phyloP scores from a whole-genome alignment of 2,113 vertebrate genomes.

The Xiphorhynchus elegans region DNA sequence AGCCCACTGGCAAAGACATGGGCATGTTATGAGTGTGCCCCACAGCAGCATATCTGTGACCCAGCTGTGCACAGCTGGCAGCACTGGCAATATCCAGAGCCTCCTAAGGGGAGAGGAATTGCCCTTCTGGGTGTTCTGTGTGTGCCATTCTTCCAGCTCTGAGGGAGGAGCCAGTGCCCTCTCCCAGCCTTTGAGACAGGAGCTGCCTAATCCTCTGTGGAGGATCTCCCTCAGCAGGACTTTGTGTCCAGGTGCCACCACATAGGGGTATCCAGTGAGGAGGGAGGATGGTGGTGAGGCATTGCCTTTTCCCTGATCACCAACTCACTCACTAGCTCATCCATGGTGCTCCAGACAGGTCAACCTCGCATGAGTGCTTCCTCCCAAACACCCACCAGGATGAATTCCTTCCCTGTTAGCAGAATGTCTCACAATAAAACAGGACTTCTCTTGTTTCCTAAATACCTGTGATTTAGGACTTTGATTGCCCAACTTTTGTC shows the following conservation, averaged over 20 bases:
- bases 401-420: constrained; percentile 16
- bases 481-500: not conserved
- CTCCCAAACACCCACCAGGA: not conserved
- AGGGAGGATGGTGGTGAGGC: not conserved
- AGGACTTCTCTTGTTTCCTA: constrained; percentile 14
- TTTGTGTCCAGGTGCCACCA: not conserved
- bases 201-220: not conserved
- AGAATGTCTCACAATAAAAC: not conserved
- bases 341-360: not conserved
- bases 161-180: not conserved
- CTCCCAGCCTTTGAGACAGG: not conserved
- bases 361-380: not conserved
- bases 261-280: not conserved
- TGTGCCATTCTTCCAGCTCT: not conserved
- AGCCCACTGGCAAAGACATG: not conserved
- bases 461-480: constrained; percentile 44
- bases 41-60: not conserved
- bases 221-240: not conserved
- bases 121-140: not conserved
- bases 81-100: not conserved
- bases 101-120: not conserved
- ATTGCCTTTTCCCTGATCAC: not conserved
- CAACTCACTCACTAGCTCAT: not conserved
- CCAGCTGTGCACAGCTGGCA: not conserved
- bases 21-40: not conserved